A percentile compares a stretch with the other conserved stretches of the same genome.
These are phyloP conservation scores for Deroplatys truncata DNA, from an alignment of 2,888 invertebrate genomes.

Conservation along the genomic window DNA sequence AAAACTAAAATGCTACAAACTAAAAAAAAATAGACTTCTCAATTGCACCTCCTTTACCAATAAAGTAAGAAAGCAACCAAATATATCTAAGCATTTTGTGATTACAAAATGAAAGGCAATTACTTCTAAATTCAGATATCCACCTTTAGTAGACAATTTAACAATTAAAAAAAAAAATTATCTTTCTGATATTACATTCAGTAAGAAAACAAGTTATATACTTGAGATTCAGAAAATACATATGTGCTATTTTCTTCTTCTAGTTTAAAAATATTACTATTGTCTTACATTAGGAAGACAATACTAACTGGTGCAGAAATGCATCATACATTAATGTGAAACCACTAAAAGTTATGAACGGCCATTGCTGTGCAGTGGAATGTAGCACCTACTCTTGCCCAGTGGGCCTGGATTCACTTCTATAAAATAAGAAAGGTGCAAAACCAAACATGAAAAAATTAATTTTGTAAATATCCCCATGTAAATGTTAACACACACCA, in stretches of 20 bases:
- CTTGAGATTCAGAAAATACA: neutral
- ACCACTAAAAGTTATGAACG: neutral
- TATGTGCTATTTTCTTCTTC: neutral
- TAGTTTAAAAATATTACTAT: neutral
- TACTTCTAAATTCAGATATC: too few species aligned
- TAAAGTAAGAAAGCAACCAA: neutral
- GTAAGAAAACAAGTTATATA: neutral
- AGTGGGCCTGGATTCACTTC: neutral
- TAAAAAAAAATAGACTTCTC: neutral
- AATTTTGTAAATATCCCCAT: too few species aligned
- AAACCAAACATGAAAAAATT: neutral
- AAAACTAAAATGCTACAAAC: neutral
- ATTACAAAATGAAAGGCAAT: too few species aligned
- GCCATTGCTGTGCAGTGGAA: neutral
- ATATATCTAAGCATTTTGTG: neutral
- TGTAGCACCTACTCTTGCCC: neutral
- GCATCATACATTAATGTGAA: too few species aligned
- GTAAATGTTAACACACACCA: too few species aligned
- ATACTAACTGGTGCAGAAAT: too few species aligned
- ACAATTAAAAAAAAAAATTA: neutral
- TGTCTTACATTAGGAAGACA: neutral
- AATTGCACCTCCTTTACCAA: neutral
- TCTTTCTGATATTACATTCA: neutral
- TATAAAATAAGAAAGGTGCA: neutral
- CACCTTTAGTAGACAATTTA: neutral